Evolutionary conservation across 2,888 invertebrate species (phyloP).

Genomic region (Latheticus oryzae): DNA sequence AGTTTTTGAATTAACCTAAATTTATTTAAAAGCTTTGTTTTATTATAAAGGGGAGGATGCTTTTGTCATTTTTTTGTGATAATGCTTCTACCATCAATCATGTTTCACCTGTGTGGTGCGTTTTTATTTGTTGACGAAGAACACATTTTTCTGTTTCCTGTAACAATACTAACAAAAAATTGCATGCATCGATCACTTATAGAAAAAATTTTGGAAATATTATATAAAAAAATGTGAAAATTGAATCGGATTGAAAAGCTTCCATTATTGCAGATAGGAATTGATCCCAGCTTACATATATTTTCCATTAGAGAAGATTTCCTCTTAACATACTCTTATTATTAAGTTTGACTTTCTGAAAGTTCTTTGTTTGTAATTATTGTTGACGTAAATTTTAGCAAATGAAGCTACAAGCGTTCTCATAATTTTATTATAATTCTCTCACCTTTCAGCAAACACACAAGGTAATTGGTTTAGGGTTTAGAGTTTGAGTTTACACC

Average conservation of each 20-base stretch:
- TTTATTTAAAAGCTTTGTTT: neutral
- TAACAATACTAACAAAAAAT: constrained; percentile 16
- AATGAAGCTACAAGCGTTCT: constrained; percentile 7
- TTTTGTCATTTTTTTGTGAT: constrained; percentile 7
- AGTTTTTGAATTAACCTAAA: too few relatives aligned
- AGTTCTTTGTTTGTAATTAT: constrained; percentile 10
- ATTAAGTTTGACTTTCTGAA: constrained; percentile 21
- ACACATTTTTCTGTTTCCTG: constrained; percentile 19
- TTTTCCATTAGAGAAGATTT: constrained; percentile 34
- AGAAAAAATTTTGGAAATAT: neutral
- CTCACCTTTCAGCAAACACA: neutral
- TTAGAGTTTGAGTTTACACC: constrained; percentile 4
- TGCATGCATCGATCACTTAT: constrained; percentile 2
- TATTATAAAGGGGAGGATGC: neutral
- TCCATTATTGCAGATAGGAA: constrained; percentile 16
- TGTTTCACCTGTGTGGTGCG: constrained; percentile 19
- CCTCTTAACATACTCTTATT: constrained; percentile 27
- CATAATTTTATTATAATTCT: too few relatives aligned
- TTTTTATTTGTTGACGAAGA: constrained; percentile 24
- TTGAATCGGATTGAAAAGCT: constrained; percentile 21
- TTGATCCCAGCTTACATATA: constrained; percentile 35
- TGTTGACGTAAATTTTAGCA: constrained; percentile 17
- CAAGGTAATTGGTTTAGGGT: constrained; percentile 14
- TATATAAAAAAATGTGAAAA: constrained; percentile 9
- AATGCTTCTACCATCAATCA: neutral